These are phyloP conservation scores for Epinotia demarniana DNA, from an alignment of 2,888 invertebrate genomes.

Conservation along the genomic window DNA sequence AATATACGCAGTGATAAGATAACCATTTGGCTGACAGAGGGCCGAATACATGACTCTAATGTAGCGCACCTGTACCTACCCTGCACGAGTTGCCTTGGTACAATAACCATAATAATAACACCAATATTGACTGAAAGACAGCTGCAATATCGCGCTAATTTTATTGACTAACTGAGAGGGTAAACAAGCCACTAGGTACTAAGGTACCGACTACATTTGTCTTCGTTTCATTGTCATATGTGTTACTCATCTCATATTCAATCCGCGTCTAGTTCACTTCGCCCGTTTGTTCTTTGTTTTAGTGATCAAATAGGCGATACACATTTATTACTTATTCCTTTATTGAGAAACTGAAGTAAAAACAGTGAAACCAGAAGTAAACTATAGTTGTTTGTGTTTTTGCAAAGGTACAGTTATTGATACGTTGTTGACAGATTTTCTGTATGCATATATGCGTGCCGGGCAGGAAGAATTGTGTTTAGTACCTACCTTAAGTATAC, in stretches of 20 bases:
- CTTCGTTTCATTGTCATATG: not conserved
- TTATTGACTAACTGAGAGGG: not conserved
- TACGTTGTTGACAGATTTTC: not conserved
- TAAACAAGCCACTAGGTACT: not conserved
- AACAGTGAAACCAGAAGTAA: not conserved
- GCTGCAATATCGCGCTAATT: conserved; percentile 5
- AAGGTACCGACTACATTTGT: not conserved
- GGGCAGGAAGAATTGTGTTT: not conserved
- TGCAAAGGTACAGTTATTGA: not conserved
- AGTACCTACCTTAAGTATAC: not conserved
- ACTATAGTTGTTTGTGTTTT: not conserved
- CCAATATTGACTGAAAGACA: conserved; percentile 3
- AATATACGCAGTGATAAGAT: too few species aligned
- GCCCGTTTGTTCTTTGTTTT: not conserved
- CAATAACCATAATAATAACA: conserved; percentile 1
- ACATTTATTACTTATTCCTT: too few species aligned
- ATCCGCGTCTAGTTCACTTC: not conserved
- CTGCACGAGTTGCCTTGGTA: not conserved
- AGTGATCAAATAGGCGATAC: too few species aligned
- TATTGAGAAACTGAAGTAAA: too few species aligned
- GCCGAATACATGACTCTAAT: too few species aligned
- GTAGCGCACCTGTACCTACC: too few species aligned
- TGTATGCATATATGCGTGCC: not conserved
- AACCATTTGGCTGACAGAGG: too few species aligned
- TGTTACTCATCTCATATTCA: not conserved